Evolutionary conservation across 2,888 invertebrate species (phyloP).

Genomic region (Drymonia ruficornis): DNA sequence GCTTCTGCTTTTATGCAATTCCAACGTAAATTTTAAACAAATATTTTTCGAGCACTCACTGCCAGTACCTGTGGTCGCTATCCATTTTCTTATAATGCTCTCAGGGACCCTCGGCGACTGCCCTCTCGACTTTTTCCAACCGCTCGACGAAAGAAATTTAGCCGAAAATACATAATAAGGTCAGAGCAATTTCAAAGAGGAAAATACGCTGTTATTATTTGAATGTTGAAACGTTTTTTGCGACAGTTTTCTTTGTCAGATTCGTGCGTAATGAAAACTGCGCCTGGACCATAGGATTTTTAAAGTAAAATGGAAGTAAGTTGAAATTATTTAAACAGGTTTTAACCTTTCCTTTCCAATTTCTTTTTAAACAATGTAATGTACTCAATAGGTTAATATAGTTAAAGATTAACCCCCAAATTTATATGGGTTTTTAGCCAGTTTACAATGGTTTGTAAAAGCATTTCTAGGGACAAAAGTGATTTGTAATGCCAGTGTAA

Average conservation of each 20-base stretch:
- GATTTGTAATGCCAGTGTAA: too few relatives aligned
- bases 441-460: too few relatives aligned
- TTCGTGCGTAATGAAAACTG: conserved; percentile 2
- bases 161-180: conserved; percentile 9
- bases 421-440: too few relatives aligned
- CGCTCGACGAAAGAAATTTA: conserved; percentile 15
- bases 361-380: too few relatives aligned
- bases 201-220: conserved; percentile 3
- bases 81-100: conserved; percentile 17
- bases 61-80: conserved; percentile 10
- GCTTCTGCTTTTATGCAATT: not conserved
- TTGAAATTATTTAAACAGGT: too few relatives aligned
- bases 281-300: conserved; percentile 10
- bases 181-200: conserved; percentile 7
- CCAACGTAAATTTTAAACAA: conserved; percentile 15
- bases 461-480: too few relatives aligned
- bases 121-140: conserved; percentile 13
- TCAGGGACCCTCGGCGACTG: conserved; percentile 4
- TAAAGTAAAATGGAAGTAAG: too few relatives aligned
- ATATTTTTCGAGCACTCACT: conserved; percentile 14
- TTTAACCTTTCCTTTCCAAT: too few relatives aligned
- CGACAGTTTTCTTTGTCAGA: conserved; percentile 12
- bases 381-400: too few relatives aligned
- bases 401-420: too few relatives aligned
- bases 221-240: conserved; percentile 16